Base-by-base conservation (phyloP, 2,797 vertebrate species). In the Petrocephalus sullivani region DNA sequence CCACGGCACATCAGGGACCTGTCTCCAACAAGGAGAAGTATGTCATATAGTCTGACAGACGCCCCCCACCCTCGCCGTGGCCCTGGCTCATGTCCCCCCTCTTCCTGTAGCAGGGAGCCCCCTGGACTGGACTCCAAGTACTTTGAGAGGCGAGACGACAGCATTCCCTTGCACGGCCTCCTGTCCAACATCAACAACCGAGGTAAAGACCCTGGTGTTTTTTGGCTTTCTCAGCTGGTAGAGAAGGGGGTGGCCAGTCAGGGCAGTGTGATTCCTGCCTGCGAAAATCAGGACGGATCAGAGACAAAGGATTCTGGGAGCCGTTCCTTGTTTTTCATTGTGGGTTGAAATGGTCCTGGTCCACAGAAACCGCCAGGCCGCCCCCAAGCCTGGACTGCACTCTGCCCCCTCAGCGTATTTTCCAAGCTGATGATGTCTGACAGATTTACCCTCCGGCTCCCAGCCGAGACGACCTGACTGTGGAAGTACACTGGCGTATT, bases 111-210 rank as follows among this genome's bases (percentile, higher is more conserved):
- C 84, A 93, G 94, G 87, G 95, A 96, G 28, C 92, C 92, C 41
- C 49, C 93, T 14, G 96, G 96, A 33, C 92, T 98, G 92, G 97
- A 99, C 56, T 91, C 96, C 0, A 99, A 98, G 89, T 99, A 99
- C 90, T 95, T 99, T 85, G 97, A 96, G 94, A 97, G 95, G 89
- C 95, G 97, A 93, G 97, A 98, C 1, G 96, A 96, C 61, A 95
- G 96, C 93, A 96, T 97, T 92, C 96, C 97, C 37, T 91, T 98
- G 89, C 94, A 95, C 1, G 96, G 96, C 0, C 95, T 98, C 9
- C 93, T 95, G 16, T 95, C 97, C 53, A 96, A 95, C 87, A 93
- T 94, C 0, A 92, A 95, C 14, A 91, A 91, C 21, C 91, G 91
- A 82, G 97, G 97, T 97, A 93, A 89, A 91, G 3, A 28, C n/a